Evolutionary conservation across 2,797 vertebrate species (phyloP).

Genomic region (Hephaestus fuliginosus): DNA sequence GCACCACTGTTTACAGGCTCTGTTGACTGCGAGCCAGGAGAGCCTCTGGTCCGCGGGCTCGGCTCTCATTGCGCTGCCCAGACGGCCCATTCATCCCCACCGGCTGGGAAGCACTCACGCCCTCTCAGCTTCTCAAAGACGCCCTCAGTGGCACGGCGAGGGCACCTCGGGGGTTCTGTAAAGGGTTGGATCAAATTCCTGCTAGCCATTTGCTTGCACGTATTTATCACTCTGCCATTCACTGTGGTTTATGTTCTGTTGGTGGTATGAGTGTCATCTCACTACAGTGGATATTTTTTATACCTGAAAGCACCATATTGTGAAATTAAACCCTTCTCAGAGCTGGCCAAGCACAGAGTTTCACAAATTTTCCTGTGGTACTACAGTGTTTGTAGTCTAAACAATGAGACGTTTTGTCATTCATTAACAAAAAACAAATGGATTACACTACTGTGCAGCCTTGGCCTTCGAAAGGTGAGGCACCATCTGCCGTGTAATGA

Average conservation of each 20-base stretch:
- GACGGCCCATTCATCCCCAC: constrained; percentile 76
- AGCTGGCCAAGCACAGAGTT: neutral
- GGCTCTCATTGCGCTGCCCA: constrained; percentile 68
- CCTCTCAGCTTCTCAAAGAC: constrained; percentile 77
- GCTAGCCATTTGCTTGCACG: constrained; percentile 23
- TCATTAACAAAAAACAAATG: constrained; percentile 42
- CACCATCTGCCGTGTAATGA: constrained; percentile 33
- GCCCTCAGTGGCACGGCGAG: constrained; percentile 61
- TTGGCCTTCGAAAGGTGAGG: constrained; percentile 36
- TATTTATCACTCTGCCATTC: constrained; percentile 18
- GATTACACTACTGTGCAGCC: constrained; percentile 22
- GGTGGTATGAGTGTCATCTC: neutral
- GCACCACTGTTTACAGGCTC: constrained; percentile 77
- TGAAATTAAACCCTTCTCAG: constrained; percentile 39
- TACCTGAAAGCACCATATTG: constrained; percentile 19
- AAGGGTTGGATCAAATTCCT: constrained; percentile 55
- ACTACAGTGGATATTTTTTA: neutral
- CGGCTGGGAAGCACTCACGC: constrained; percentile 73
- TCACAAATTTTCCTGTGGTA: constrained; percentile 23
- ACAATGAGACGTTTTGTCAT: constrained; percentile 26
- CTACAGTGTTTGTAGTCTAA: constrained; percentile 43
- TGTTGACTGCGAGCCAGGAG: constrained; percentile 76
- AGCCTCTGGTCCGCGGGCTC: constrained; percentile 58
- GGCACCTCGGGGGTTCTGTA: constrained; percentile 28
- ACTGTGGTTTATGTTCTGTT: constrained; percentile 10